Percentiles rank a stretch among this genome's conserved stretches.
phyloP scores from a whole-genome alignment of 2,797 vertebrate genomes.

The Periophthalmus magnuspinnatus region DNA sequence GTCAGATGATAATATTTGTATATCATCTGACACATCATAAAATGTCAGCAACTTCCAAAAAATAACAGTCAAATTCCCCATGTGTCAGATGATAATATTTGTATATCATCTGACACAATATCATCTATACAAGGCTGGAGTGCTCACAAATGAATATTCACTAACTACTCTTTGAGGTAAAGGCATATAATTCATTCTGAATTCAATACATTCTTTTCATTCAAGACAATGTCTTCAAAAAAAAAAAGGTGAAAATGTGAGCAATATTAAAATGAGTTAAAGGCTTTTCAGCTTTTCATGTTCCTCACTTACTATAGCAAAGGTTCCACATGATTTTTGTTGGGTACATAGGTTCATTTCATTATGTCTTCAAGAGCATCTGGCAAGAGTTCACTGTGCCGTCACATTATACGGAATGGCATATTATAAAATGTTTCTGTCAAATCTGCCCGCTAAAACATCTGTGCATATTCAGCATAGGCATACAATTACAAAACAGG shows the following conservation, averaged over 20 bases:
- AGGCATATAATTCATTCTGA: background rate
- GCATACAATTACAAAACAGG: background rate
- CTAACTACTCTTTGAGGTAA: background rate
- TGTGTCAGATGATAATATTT: background rate
- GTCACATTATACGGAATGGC: slow-evolving; percentile 17
- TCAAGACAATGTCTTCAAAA: background rate
- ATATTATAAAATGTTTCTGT: background rate
- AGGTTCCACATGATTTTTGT: background rate
- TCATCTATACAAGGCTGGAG: background rate
- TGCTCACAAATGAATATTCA: background rate
- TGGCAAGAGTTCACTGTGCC: background rate
- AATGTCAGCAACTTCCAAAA: background rate
- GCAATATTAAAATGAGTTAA: background rate
- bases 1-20: background rate
- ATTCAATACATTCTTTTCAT: background rate
- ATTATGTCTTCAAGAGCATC: background rate
- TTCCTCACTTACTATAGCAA: background rate
- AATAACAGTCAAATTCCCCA: background rate
- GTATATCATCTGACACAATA: no score
- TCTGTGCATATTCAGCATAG: background rate
- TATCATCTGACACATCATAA: no score
- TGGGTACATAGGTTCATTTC: background rate
- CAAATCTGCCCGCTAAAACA: background rate
- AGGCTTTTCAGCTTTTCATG: background rate
- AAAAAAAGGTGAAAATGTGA: background rate